Evolutionary conservation across 2,113 vertebrate genomes (phyloP).

Genomic region (Ammodytes marinus): DNA sequence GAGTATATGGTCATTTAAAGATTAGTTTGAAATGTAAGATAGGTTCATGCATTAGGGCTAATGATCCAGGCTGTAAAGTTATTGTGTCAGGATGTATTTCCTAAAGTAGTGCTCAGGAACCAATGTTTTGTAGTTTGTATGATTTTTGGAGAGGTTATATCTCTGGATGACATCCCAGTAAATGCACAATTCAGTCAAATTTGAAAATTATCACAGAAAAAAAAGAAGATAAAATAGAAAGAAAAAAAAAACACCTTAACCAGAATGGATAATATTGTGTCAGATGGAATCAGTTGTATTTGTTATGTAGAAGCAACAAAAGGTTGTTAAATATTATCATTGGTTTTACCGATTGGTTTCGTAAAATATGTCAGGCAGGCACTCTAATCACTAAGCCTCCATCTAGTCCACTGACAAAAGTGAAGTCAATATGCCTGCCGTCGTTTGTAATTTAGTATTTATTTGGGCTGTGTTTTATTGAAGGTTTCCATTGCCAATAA

Average conservation of each 20-base stretch:
- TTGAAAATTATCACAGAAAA: not conserved
- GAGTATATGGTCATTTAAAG: not conserved
- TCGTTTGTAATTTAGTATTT: slow-evolving; percentile 49
- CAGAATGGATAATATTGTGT: slow-evolving; percentile 15
- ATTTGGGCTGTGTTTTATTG: slow-evolving; percentile 44
- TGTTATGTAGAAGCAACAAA: slow-evolving; percentile 10
- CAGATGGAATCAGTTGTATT: slow-evolving; percentile 36
- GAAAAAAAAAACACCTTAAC: not conserved
- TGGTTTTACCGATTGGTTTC: slow-evolving; percentile 2
- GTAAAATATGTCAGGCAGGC: slow-evolving; percentile 30
- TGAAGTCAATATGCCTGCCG: slow-evolving; percentile 25
- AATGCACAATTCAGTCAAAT: not conserved
- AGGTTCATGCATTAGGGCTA: slow-evolving; percentile 16
- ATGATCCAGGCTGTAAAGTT: slow-evolving; percentile 13
- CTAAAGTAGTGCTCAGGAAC: slow-evolving; percentile 12
- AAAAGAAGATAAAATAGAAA: not conserved
- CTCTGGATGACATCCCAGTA: not conserved
- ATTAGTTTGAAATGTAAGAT: not conserved
- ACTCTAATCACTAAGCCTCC: not conserved
- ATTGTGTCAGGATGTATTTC: not conserved
- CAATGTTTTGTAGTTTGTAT: slow-evolving; percentile 4
- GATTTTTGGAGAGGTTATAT: not conserved
- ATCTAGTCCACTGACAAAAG: slow-evolving; percentile 10
- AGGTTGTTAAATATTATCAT: slow-evolving; percentile 11
- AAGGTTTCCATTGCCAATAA: slow-evolving; percentile 49